Evolutionary conservation across 2,888 invertebrate species (phyloP).

Genomic region (Strigamia transsilvanica): DNA sequence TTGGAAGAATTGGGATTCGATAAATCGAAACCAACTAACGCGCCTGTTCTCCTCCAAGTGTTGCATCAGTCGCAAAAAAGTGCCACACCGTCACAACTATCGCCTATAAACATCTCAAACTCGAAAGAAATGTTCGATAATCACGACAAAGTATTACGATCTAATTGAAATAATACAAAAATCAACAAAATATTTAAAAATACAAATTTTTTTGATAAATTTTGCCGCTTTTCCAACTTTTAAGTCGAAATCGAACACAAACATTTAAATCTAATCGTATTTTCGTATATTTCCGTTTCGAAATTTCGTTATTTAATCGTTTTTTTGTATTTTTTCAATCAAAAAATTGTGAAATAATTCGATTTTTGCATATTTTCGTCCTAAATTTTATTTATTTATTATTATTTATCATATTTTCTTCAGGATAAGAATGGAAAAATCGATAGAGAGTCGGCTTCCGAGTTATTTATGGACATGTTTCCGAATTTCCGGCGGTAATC

Average conservation of each 20-base stretch:
- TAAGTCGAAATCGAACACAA: not conserved
- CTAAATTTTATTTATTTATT: too few relatives aligned
- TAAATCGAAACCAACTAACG: not conserved
- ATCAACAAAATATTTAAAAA: too few relatives aligned
- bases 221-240: not conserved
- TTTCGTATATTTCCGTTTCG: not conserved
- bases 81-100: not conserved
- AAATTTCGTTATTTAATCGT: too few relatives aligned
- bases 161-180: too few relatives aligned
- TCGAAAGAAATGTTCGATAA: not conserved
- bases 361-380: too few relatives aligned
- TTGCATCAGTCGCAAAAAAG: not conserved
- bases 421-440: slow-evolving; percentile 3
- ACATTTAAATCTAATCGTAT: not conserved
- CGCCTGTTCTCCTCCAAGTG: not conserved
- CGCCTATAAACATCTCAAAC: not conserved
- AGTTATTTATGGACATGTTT: slow-evolving; percentile 17
- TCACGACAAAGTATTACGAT: not conserved
- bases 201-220: too few relatives aligned
- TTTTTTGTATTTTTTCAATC: too few relatives aligned
- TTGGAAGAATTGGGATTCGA: not conserved
- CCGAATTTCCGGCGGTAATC: slow-evolving; percentile 33
- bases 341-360: too few relatives aligned
- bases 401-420: not conserved
- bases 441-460: not conserved